These are phyloP conservation scores for Stenodera caucasica DNA, from an alignment of 2,888 invertebrate species.

Conservation along the genomic window DNA sequence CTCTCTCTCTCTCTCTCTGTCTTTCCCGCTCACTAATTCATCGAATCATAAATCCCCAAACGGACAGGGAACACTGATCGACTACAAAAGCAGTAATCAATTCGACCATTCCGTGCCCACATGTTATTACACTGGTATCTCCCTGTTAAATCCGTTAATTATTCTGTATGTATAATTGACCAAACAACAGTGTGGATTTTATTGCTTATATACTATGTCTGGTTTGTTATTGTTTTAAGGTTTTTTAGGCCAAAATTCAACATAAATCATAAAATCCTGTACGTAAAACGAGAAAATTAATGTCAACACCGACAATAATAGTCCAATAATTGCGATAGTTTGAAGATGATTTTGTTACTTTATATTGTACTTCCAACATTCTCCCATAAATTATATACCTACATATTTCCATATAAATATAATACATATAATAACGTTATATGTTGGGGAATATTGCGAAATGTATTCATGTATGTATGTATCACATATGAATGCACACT, in stretches of 20 bases:
- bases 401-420: conserved; percentile 1
- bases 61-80: conserved; percentile 47
- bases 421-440: conserved; percentile 2
- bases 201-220: conserved; percentile 19
- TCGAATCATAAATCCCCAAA: conserved; percentile 37
- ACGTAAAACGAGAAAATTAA: background rate
- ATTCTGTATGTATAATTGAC: conserved; percentile 38
- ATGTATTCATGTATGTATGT: conserved; percentile 34
- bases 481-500: conserved; percentile 36
- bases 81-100: conserved; percentile 51
- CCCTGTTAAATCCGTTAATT: conserved; percentile 49
- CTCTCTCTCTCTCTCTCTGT: conserved; percentile 1
- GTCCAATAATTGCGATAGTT: background rate
- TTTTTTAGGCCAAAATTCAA: background rate
- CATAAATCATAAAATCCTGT: background rate
- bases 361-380: background rate
- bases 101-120: conserved; percentile 46
- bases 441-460: conserved; percentile 10
- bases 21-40: too few species aligned
- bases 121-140: conserved; percentile 48
- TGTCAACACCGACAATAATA: background rate
- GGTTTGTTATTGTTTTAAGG: conserved; percentile 20
- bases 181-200: conserved; percentile 23
- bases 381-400: background rate
- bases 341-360: background rate